phyloP scores from a whole-genome alignment of 2,797 vertebrate species.

The Emys orbicularis region DNA sequence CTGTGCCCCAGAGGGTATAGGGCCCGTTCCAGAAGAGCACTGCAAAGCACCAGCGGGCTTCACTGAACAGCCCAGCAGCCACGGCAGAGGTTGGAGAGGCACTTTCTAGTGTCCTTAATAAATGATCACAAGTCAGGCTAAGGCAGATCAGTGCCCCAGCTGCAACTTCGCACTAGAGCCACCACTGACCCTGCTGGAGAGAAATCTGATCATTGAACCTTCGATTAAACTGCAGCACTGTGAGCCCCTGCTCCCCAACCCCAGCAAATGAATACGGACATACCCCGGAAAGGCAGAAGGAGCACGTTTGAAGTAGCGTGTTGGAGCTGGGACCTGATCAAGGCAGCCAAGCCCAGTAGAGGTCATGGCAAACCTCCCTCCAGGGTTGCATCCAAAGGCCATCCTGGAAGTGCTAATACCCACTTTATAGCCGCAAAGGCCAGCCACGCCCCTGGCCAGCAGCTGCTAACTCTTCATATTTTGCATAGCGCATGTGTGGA shows the following conservation, averaged over 20 bases:
- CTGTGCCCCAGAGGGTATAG: not conserved
- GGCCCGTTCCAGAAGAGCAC: not conserved
- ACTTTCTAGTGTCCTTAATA: not conserved
- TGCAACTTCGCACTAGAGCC: not conserved
- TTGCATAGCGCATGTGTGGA: not conserved
- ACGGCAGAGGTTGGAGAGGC: not conserved
- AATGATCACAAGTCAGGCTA: not conserved
- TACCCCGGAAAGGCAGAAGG: not conserved
- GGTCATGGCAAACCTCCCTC: not conserved
- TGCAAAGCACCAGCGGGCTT: not conserved
- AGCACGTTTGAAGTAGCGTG: not conserved
- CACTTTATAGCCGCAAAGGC: not conserved
- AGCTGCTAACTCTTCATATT: accelerated
- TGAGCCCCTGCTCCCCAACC: not conserved
- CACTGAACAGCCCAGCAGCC: not conserved
- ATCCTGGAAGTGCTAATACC: not conserved
- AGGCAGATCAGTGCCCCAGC: not conserved
- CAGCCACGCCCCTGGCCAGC: not conserved
- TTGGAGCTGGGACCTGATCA: not conserved
- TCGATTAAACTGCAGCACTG: not conserved
- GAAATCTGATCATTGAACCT: not conserved
- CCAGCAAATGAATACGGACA: not conserved
- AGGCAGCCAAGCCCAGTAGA: not conserved
- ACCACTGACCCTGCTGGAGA: not conserved
- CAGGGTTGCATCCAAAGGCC: not conserved